Evolutionary conservation across 2,113 vertebrate species (phyloP).

Genomic region (Oenanthe melanoleuca): DNA sequence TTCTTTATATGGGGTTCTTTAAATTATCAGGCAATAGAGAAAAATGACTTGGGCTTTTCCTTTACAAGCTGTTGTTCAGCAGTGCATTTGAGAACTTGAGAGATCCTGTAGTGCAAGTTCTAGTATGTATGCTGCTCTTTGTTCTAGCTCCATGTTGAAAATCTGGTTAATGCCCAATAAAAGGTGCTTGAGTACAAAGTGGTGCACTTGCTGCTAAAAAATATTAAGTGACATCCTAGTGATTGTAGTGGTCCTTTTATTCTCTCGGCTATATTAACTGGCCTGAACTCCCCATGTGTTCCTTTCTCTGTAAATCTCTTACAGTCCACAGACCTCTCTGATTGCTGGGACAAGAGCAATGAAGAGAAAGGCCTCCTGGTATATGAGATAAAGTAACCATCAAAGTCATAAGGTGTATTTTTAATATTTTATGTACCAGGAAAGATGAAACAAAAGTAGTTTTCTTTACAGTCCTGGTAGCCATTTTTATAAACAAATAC

Average conservation of each 20-base stretch:
- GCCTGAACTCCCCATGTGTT: neutral
- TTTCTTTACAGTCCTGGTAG: neutral
- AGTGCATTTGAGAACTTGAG: neutral
- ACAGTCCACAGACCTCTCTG: neutral
- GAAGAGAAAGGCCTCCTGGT: neutral
- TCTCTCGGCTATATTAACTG: accelerated
- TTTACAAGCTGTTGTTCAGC: neutral
- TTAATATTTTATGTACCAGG: neutral
- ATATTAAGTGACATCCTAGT: neutral
- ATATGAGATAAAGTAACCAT: neutral
- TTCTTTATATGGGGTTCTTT: neutral
- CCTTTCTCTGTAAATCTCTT: neutral
- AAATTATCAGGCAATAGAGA: neutral
- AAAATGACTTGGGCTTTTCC: neutral
- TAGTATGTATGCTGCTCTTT: neutral
- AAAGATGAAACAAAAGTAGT: neutral
- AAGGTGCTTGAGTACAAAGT: neutral
- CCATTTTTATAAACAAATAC: neutral
- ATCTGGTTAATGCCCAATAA: neutral
- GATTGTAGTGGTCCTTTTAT: neutral
- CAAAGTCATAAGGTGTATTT: neutral
- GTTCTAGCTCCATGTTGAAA: neutral
- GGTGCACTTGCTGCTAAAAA: neutral
- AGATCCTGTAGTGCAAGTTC: neutral
- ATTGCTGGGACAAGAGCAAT: neutral